Base-by-base conservation (phyloP, 2,888 invertebrate genomes). In the Keiferia lycopersicella region DNA sequence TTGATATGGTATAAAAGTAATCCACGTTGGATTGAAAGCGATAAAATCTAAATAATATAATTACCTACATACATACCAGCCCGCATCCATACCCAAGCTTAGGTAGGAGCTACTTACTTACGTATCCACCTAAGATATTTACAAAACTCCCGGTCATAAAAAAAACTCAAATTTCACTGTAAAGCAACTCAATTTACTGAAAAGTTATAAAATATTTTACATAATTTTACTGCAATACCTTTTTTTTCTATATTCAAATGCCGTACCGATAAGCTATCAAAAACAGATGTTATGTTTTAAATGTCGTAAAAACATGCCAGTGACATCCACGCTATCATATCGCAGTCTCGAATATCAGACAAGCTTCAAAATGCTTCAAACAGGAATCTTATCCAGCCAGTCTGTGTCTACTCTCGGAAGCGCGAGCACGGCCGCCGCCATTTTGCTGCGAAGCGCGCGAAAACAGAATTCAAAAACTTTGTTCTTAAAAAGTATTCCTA, bases 381-480 rank as follows among this genome's bases (percentile, higher is more conserved):
- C 10, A 0, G 2, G 30, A 50, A 18, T 50, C 30, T 60, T 26
- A 50, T 50, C 30, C 41, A n/a, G 34, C 45, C 65, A 65, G 65
- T 65, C 65, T 62, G 26, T 39, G 20, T 53, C 59, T 12, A 59
- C 59, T 26, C 62, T 39, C 38, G 51, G 65, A 16, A 38, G 59
- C 59, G 65, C 20, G 18, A 59, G 51, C 62, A 65, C 65, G 65
- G 59, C 34, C 48, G 48, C 6, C 61, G 30, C 38, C 53, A 22
- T 38, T 39, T 18, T 22, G 22, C 14, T 53, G 3, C 60, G 45
- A 22, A 26, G 26, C 65, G 58, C 62, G 65, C 62, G 62, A 61
- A 57, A 62, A 59, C 59, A 41, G 22, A 18, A 4, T 34, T 62
- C 53, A 59, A 62, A n/a, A 65, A 62, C 38, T 58, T 65, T 65